These are phyloP conservation scores for Taenioides sp. DNA, from an alignment of 2,797 vertebrate genomes.

Conservation along the genomic window DNA sequence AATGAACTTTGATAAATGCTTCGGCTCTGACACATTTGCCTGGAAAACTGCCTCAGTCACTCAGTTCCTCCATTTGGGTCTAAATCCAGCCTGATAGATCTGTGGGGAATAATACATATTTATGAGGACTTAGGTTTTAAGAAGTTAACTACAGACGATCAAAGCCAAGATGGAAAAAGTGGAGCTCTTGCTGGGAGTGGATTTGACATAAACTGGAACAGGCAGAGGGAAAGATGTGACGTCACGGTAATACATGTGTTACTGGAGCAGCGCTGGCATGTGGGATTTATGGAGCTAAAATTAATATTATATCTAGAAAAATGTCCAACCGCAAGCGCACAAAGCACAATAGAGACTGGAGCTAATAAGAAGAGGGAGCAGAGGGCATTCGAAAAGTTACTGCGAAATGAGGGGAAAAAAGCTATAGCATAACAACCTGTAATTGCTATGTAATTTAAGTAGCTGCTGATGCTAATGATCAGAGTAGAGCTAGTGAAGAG, in stretches of 20 bases:
- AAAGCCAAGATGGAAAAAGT: background rate
- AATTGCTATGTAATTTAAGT: background rate
- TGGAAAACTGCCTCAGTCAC: background rate
- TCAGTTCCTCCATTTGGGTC: background rate
- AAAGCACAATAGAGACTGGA: background rate
- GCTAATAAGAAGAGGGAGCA: background rate
- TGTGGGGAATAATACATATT: background rate
- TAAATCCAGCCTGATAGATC: constrained; percentile 3
- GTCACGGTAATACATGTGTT: background rate
- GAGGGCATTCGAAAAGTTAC: background rate
- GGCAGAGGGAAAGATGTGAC: background rate
- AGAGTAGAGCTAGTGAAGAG: background rate
- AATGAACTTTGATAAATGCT: no score
- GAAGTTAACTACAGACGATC: background rate
- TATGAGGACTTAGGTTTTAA: constrained; percentile 13
- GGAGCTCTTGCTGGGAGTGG: background rate
- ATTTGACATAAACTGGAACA: background rate
- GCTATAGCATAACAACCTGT: background rate
- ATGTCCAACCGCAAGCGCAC: background rate
- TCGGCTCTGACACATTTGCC: background rate
- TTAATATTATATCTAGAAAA: constrained; percentile 6
- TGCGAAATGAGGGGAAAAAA: background rate
- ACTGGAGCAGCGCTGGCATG: background rate
- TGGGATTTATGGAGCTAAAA: constrained; percentile 4
- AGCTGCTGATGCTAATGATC: constrained; percentile 3